Evolutionary conservation across 2,888 invertebrate genomes (phyloP).

Genomic region (Caenorhabditis sp.): DNA sequence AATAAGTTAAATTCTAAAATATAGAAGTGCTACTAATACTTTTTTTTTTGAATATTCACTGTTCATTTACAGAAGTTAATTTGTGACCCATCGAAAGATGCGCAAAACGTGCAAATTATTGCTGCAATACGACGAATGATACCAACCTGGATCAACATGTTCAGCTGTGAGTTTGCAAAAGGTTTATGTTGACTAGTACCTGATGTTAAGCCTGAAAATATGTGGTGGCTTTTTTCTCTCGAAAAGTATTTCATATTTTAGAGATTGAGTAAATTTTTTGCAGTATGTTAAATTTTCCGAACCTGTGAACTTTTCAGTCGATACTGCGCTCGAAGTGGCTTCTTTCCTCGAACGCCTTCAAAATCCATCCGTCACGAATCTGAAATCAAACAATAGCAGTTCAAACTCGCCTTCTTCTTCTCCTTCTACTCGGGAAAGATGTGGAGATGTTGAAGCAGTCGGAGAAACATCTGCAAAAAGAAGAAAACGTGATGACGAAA

Average conservation of each 20-base stretch:
- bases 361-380: background rate
- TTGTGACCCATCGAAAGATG: background rate
- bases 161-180: background rate
- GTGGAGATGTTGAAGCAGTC: background rate
- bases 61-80: background rate
- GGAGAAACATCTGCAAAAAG: constrained; percentile 7
- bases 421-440: background rate
- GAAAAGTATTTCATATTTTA: no score
- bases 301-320: no score
- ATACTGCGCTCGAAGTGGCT: no score
- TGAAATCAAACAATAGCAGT: background rate
- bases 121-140: background rate
- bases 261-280: no score
- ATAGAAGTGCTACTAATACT: no score
- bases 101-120: background rate
- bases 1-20: no score
- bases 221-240: no score
- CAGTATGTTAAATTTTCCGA: no score
- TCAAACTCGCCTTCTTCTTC: background rate
- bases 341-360: background rate
- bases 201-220: no score
- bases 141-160: background rate
- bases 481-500: constrained; percentile 4
- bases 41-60: no score
- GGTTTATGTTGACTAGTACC: no score